Evolutionary conservation across 2,888 invertebrate genomes (phyloP), one percentile per base, ranked within the genome.

Genomic region (Coremacera marginata): DNA sequence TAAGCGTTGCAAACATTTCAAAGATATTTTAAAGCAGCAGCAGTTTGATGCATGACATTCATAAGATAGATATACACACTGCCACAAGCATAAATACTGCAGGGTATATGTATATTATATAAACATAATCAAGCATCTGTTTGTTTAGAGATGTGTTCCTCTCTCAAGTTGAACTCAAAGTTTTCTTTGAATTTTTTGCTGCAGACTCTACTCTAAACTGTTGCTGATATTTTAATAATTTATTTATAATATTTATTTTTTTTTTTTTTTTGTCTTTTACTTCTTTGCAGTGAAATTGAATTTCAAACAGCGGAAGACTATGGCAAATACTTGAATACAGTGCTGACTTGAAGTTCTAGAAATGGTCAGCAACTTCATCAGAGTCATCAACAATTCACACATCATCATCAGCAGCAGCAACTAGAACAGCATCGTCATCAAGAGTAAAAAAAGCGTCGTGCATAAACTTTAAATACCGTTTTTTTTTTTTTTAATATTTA

Each of bases 281-380:
- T 31, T 76, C 7, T 71, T 83, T 79, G 31, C 80, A 84, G 84
- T 51, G 76, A 82, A 76, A 73, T 81, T 76, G 86, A 88, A 79
- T 89, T 88, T 80, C 78, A 80, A 52, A 88, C 87, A 78, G 87
- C 85, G 77, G 86, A 88, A 49, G 87, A 88, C 76, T 89, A 89
- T 76, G 89, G 85, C 70, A 81, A 83, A 75, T 84, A 89, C 83
- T 84, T 89, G 80, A 84, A 84, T 70, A 82, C 85, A 80, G 84
- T 88, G 83, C 82, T 83, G 80, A 86, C 82, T 81, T 82, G 81
- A 82, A 82, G 55, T n/a, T 14, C 51, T 68, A 51, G n/a, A 19
- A 70, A 70, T 25, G 37, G 70, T 52, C 72, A 68, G 51, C 62
- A 55, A 44, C 34, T 67, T 72, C 34, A 76, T 72, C 52, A 71